These are phyloP conservation scores for Hetaerina americana DNA, from an alignment of 1,140 invertebrate species.

Conservation along the genomic window DNA sequence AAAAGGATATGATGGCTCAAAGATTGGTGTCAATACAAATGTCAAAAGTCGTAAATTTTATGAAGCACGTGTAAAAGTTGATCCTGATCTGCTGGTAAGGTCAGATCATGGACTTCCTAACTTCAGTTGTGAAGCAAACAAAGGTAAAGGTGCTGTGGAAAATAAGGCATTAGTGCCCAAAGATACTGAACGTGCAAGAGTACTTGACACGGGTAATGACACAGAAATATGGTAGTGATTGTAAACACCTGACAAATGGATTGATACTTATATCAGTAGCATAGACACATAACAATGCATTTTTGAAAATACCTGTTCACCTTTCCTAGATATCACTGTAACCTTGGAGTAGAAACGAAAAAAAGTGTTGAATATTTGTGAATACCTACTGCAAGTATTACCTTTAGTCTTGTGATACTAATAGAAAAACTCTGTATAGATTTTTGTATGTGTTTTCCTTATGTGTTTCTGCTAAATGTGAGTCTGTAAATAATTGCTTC, in stretches of 20 bases:
- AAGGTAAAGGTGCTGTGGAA: constrained; percentile 47
- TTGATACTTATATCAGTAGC: too few relatives aligned
- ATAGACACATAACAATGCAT: too few relatives aligned
- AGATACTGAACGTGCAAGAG: constrained; percentile 33
- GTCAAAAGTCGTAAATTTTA: constrained; percentile 18
- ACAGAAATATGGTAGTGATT: constrained; percentile 60
- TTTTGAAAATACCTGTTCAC: too few relatives aligned
- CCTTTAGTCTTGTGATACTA: not conserved
- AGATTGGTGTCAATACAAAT: constrained; percentile 18
- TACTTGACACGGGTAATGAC: constrained; percentile 41
- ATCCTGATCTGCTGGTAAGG: constrained; percentile 18
- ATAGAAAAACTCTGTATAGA: not conserved
- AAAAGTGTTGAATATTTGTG: not conserved
- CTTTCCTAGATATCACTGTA: too few relatives aligned
- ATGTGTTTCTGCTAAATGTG: not conserved
- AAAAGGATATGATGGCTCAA: constrained; percentile 1
- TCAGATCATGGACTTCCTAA: constrained; percentile 26
- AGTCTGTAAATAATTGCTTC: not conserved
- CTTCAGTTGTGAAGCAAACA: constrained; percentile 31
- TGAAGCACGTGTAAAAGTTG: constrained; percentile 15
- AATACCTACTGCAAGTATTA: not conserved
- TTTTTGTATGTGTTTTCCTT: not conserved
- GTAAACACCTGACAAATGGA: not conserved
- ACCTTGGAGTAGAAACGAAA: too few relatives aligned
- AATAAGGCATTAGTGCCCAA: constrained; percentile 49